phyloP scores from a whole-genome alignment of 2,113 vertebrate genomes.

The Antidorcas marsupialis region DNA sequence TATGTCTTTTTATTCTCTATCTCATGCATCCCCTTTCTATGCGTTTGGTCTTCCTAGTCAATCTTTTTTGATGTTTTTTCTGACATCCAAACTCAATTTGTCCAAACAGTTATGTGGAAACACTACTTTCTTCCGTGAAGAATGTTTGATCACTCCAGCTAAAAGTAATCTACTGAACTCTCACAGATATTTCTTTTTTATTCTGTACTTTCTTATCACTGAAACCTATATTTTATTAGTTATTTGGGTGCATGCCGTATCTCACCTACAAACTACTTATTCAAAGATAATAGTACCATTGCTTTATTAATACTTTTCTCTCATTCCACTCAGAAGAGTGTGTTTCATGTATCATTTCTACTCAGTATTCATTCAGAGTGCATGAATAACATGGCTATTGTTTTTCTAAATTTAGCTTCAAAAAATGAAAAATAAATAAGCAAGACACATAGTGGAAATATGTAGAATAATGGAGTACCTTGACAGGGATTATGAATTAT shows the following conservation, averaged over 20 bases:
- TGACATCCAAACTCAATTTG: neutral
- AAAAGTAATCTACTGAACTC: neutral
- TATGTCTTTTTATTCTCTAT: neutral
- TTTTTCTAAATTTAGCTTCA: neutral
- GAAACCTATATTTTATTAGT: neutral
- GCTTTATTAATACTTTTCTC: neutral
- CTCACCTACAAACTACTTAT: neutral
- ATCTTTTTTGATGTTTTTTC: neutral
- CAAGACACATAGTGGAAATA: neutral
- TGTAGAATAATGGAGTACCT: neutral
- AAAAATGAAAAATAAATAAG: neutral
- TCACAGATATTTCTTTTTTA: neutral
- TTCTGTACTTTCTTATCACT: neutral
- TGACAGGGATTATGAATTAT: neutral
- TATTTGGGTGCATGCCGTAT: neutral
- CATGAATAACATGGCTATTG: neutral
- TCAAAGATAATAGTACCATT: neutral
- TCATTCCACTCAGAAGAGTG: neutral
- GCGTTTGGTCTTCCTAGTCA: neutral
- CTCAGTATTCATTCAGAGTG: neutral
- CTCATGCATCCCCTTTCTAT: neutral
- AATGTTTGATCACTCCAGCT: neutral
- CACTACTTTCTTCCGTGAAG: fast-evolving
- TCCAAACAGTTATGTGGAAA: neutral
- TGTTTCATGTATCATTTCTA: neutral